Evolutionary conservation across 1,140 invertebrate genomes (phyloP), one percentile per base, ranked within the genome.

Genomic region (Pectinophora gossypiella): DNA sequence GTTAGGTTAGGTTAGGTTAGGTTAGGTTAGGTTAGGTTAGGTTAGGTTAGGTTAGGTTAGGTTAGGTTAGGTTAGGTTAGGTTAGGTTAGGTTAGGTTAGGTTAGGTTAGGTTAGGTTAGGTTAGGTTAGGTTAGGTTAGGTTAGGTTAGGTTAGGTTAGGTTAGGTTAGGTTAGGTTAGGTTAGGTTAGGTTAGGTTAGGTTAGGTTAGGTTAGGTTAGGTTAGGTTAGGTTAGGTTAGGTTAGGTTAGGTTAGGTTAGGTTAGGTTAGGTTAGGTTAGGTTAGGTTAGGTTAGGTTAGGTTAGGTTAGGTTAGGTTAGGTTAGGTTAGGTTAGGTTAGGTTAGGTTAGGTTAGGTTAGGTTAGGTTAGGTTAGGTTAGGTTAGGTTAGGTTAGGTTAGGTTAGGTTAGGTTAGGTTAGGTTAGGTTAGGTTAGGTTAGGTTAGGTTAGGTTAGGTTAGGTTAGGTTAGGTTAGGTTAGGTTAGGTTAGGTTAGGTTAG

Each of bases 61-160:
- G 52, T 62, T 57, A 52, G 60, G 64, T 75, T 56, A 54, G 71
- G 75, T 69, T 58, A 59, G 67, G 63, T 72, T 54, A 48, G 61
- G 50, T 68, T 61, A 56, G 60, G 61, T 64, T 64, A 55, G 64
- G 61, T 67, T 63, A 54, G 64, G 61, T 71, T 72, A 51, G 69
- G 57, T 64, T 62, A 54, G 69, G 59, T 70, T 65, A 57, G 56
- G 66, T 70, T 21, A 32, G 55, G 63, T 62, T 59, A 51, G 56
- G 56, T 59, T 59, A 51, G 56, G 56, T 58, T 58, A 50, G 56
- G 56, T 58, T 58, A 53, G 56, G 56, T 59, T 59, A 51, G 56
- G 56, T 59, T 59, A 51, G 52, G 51, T 54, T 59, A 48, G 57
- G 48, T 55, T 54, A 55, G 52, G 48, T 59, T 54, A 48, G 45